A percentile compares a stretch with the other conserved stretches of the same genome.
Evolutionary conservation across 2,113 vertebrate genomes (phyloP).

Genomic region (Chauna torquata): DNA sequence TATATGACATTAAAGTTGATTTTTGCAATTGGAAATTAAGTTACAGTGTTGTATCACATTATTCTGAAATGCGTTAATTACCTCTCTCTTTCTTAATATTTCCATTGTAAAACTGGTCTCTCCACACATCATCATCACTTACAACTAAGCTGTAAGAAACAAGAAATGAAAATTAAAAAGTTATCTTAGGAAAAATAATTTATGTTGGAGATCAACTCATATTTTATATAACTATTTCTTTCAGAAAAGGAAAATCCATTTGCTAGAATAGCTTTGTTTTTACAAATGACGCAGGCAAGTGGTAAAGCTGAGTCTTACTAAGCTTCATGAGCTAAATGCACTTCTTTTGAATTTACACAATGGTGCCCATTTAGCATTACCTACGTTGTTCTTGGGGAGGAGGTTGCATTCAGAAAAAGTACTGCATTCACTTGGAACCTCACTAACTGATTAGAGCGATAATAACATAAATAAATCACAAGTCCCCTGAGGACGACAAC

Average conservation of each 20-base stretch:
- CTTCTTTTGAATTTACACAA: neutral
- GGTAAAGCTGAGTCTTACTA: neutral
- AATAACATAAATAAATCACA: neutral
- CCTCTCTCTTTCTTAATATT: slow-evolving; percentile 81
- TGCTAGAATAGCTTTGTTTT: neutral
- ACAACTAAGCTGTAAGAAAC: slow-evolving; percentile 77
- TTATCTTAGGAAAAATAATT: neutral
- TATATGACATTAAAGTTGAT: neutral
- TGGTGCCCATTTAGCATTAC: neutral
- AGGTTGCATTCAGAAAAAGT: neutral
- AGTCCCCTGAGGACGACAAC: neutral
- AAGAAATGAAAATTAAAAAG: neutral
- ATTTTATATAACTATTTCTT: neutral
- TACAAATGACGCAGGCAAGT: neutral
- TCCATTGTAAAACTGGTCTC: slow-evolving; percentile 82
- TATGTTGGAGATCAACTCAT: neutral
- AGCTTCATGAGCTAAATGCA: neutral
- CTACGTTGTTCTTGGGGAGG: neutral
- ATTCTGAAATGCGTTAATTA: slow-evolving; percentile 35
- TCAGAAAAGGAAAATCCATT: neutral
- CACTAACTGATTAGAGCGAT: neutral
- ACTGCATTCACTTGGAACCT: neutral
- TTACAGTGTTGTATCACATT: neutral
- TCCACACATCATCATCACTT: slow-evolving; percentile 78
- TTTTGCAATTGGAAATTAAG: neutral